Conservation (phyloP, 64 coral and sea anemone genomes). For the Stichodactyla helianthus region DNA sequence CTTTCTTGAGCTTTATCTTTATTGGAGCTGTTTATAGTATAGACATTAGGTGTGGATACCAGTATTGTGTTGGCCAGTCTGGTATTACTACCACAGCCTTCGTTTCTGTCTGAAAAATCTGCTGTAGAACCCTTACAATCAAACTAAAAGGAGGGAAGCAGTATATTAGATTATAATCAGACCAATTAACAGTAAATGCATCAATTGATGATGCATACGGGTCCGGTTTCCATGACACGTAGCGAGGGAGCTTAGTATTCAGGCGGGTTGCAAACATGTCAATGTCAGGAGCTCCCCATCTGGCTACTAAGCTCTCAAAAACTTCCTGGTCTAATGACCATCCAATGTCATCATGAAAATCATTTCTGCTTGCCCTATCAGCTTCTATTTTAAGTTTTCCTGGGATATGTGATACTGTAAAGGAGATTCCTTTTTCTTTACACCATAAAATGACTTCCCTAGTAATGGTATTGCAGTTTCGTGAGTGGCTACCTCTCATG, state of each 20-base stretch:
- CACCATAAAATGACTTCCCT: conserved; percentile 61
- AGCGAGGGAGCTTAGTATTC: conserved; percentile 3
- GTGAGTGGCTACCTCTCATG: conserved; percentile 67
- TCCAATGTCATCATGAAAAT: conserved; percentile 40
- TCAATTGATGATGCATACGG: conserved; percentile 28
- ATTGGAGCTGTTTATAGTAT: conserved; percentile 16
- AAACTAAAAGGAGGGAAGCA: conserved; percentile 56
- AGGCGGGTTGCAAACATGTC: conserved; percentile 34
- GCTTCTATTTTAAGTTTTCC: conserved; percentile 55
- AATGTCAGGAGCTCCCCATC: background rate
- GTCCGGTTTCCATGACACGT: conserved; percentile 34
- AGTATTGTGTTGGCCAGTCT: conserved; percentile 59
- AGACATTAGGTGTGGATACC: conserved; percentile 39
- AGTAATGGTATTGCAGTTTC: conserved; percentile 25
- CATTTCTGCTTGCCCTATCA: conserved; percentile 37
- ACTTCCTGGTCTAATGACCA: conserved; percentile 24
- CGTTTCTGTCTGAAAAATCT: background rate
- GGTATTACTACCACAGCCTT: conserved; percentile 27
- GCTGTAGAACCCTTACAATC: conserved; percentile 29
- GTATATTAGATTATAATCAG: conserved; percentile 35
- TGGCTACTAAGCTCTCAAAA: background rate
- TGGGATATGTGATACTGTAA: conserved; percentile 49
- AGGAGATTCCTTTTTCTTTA: conserved; percentile 28
- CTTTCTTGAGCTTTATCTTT: conserved; percentile 45
- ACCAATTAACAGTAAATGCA: conserved; percentile 45